These are phyloP conservation scores for Erinaceus europaeus DNA, from an alignment of 2,113 vertebrate genomes.

Conservation along the genomic window DNA sequence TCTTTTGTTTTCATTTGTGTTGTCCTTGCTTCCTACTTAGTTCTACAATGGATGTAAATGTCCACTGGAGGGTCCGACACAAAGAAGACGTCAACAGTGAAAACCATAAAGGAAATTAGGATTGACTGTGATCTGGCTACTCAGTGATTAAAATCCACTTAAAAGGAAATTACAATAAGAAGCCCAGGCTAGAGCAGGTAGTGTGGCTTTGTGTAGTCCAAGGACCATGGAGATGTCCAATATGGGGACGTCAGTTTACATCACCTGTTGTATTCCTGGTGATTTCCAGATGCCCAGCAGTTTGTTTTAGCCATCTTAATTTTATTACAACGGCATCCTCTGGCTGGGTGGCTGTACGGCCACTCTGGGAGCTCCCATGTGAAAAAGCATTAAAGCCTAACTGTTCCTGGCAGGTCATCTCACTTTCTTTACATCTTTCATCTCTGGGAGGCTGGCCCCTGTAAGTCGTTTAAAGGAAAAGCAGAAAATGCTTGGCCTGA, in stretches of 20 bases:
- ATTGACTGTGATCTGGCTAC: conserved; percentile 54
- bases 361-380: conserved; percentile 65
- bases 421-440: conserved; percentile 74
- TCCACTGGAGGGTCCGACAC: conserved; percentile 27
- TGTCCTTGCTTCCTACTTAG: conserved; percentile 18
- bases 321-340: conserved; percentile 70
- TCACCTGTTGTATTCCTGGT: conserved; percentile 46
- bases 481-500: no score
- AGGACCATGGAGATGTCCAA: conserved; percentile 28
- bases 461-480: conserved; percentile 69
- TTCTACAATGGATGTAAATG: conserved; percentile 1
- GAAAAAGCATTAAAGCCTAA: conserved; percentile 80
- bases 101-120: conserved; percentile 54
- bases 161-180: conserved; percentile 55
- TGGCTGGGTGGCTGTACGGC: conserved; percentile 50
- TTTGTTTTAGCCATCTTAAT: conserved; percentile 79
- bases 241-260: conserved; percentile 60
- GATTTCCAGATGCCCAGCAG: conserved; percentile 69
- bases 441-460: conserved; percentile 68
- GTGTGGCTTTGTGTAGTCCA: conserved; percentile 27
- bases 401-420: conserved; percentile 78
- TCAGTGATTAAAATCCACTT: conserved; percentile 62
- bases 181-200: conserved; percentile 19
- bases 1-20: conserved; percentile 13
- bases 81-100: conserved; percentile 12